Percentiles rank a stretch among this genome's conserved stretches.
Conservation (phyloP, 2,113 vertebrate genomes). For the Desmodus rotundus region DNA sequence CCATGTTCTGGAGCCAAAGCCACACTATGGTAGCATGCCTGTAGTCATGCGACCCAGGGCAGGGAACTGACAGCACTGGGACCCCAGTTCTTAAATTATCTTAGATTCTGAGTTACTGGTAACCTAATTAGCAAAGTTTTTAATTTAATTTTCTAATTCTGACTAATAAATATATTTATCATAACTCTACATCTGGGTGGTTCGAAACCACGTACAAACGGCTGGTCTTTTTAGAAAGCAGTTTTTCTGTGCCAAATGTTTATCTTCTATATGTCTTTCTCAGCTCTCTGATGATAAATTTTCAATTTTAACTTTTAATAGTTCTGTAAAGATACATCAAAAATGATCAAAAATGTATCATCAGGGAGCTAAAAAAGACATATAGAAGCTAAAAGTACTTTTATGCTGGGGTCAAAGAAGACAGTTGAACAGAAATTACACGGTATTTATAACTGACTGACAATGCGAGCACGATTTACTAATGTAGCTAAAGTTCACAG, state of each 20-base stretch:
- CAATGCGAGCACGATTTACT: neutral
- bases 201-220: neutral
- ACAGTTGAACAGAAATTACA: neutral
- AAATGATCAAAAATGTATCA: neutral
- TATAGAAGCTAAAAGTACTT: neutral
- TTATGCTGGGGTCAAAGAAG: neutral
- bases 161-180: neutral
- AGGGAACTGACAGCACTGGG: neutral
- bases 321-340: neutral
- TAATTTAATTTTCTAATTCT: neutral
- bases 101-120: neutral
- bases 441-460: neutral
- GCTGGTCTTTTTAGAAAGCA: neutral
- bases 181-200: neutral
- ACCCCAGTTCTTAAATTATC: neutral
- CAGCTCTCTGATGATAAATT: neutral
- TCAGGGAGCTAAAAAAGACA: neutral
- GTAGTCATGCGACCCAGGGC: neutral
- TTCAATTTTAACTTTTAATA: neutral
- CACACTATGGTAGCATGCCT: neutral
- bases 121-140: neutral
- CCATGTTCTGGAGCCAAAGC: neutral
- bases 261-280: neutral
- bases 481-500: neutral
- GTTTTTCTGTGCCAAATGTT: neutral